Evolutionary conservation across 2,113 vertebrate species (phyloP), one percentile per base, ranked within the genome.

Genomic region (Thoracochromis brauschi): DNA sequence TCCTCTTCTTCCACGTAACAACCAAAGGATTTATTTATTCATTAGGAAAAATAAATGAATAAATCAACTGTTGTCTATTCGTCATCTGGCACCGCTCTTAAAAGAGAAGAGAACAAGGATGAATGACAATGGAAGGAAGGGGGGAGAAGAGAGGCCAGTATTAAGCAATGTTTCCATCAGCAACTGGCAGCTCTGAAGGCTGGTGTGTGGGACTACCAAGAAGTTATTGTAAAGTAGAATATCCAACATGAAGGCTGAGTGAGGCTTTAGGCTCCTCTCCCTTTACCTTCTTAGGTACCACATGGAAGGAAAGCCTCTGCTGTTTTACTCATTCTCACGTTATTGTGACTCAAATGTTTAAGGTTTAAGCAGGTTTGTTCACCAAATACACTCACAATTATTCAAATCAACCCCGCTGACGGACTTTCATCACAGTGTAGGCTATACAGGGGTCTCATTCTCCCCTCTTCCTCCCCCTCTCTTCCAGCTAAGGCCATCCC

Each of bases 41-140:
- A 85, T 85, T 26, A 4, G 17, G 21, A 26, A 19, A 88, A 88
- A 89, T 63, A 88, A 87, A 92, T 85, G 58, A 87, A 92, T 90
- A 91, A 94, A 95, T 88, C 91, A 90, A 85, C 2, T 73, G 86
- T 26, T 73, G 60, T 87, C 84, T 95, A 95, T 17, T 89, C 24
- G 68, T 96, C 93, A 84, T 94, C 93, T 26, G 83, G 85, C 78
- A 40, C 57, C 49, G 31, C 92, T 89, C 94, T 95, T 94, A 89
- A 96, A 95, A 95, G 84, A 95, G 86, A 95, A 95, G 91, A 95
- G 71, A 94, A 94, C 57, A 83, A 75, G 78, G 79, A 85, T 86
- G 35, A 93, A 68, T 93, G 54, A 83, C 24, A 53, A 2, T 2
- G 14, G 29, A 24, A 35, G 68, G 35, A 33, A 54, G 53, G 58